Evolutionary conservation across 2,113 vertebrate species (phyloP), one percentile per base, ranked within the genome.

Genomic region (Mesitornis unicolor): DNA sequence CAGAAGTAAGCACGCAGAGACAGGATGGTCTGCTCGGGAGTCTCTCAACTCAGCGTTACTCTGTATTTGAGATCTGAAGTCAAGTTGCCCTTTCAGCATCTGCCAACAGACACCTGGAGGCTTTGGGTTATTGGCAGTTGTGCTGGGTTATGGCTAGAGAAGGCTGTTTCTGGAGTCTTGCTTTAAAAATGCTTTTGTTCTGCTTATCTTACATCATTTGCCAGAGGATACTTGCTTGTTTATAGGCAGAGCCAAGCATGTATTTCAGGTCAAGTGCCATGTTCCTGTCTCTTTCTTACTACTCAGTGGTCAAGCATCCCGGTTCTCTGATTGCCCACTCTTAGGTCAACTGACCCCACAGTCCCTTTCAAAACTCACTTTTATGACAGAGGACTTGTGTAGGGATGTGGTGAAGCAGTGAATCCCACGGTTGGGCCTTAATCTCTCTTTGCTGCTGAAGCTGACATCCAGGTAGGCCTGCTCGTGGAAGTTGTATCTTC

Each of bases 1-100:
- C 31, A 18, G 1, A 64, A 78, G 16, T 64, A 40, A 79, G 20
- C 35, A 19, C 0, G 0, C 26, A 51, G 48, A 43, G 42, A 3
- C 13, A 9, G 26, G 48, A 16, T 16, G 35, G 13, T 57, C 42
- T 68, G 56, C 22, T 70, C 21, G 21, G 31, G 16, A 53, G 9
- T 56, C 43, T 64, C 36, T 78, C n/a, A 78, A 14, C 22, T 57
- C 43, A 2, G 6, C 33, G 16, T 20, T 78, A 2, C 5, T n/a
- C 26, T 36, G 35, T 64, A 31, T 63, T 78, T 45, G n/a, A 61
- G 51, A 38, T 24, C 7, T 67, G 68, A 73, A 83, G 38, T 57
- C 19, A 45, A 33, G 20, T 29, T 83, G n/a, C 13, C 24, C 16
- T 68, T 74, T 28, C n/a, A 77, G 11, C 42, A 36, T 35, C n/a